These are phyloP conservation scores for Hephaestus fuliginosus DNA, from an alignment of 2,797 vertebrate genomes.

Conservation along the genomic window DNA sequence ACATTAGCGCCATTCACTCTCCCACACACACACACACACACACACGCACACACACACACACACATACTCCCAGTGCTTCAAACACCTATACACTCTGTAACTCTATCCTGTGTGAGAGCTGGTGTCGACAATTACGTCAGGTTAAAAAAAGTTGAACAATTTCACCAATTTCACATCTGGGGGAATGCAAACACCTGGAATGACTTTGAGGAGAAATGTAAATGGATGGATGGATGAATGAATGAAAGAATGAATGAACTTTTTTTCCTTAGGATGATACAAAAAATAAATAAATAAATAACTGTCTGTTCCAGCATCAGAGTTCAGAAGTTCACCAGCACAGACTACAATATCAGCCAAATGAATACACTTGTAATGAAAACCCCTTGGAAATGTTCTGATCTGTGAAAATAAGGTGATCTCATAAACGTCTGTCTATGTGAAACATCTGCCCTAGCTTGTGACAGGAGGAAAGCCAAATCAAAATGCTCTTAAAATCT, in stretches of 20 bases:
- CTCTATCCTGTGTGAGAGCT: constrained; percentile 43
- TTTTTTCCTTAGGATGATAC: neutral
- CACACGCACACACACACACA: no score
- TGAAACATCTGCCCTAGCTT: constrained; percentile 52
- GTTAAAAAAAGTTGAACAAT: constrained; percentile 27
- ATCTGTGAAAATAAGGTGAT: constrained; percentile 31
- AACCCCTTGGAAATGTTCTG: constrained; percentile 5
- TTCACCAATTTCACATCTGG: constrained; percentile 39
- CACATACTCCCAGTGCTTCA: constrained; percentile 25
- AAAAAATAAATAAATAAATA: neutral
- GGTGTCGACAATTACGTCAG: constrained; percentile 52
- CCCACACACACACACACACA: neutral
- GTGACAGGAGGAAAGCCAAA: constrained; percentile 26
- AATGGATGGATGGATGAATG: constrained; percentile 1
- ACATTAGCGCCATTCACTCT: constrained; percentile 55
- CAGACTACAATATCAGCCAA: neutral
- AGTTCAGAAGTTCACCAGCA: constrained; percentile 31
- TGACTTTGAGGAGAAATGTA: neutral
- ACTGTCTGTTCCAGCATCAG: neutral
- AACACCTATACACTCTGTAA: constrained; percentile 51
- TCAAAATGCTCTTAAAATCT: constrained; percentile 1
- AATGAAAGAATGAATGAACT: neutral
- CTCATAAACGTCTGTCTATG: constrained; percentile 54
- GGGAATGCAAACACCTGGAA: constrained; percentile 42
- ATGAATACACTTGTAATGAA: constrained; percentile 32